These are phyloP conservation scores for Danionella cerebrum DNA, from an alignment of 2,113 vertebrate species.

Conservation along the genomic window DNA sequence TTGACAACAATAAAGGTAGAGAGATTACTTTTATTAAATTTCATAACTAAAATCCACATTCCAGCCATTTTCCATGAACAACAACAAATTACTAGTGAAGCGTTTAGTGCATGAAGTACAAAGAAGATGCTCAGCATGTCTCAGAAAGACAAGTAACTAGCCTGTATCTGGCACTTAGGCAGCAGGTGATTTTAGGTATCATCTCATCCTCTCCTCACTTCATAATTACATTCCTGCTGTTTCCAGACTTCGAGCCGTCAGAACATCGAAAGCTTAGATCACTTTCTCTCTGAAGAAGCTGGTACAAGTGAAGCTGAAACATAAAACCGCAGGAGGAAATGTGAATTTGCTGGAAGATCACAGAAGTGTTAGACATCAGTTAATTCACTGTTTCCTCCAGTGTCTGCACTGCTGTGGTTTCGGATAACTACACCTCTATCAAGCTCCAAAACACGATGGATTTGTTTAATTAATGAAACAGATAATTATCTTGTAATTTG, in stretches of 20 bases:
- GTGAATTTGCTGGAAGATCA: background rate
- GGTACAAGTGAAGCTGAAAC: background rate
- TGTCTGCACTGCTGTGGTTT: background rate
- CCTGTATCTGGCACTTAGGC: background rate
- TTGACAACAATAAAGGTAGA: no score
- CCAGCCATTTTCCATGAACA: background rate
- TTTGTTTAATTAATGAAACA: background rate
- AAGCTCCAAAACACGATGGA: background rate
- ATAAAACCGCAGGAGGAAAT: background rate
- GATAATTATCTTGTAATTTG: background rate
- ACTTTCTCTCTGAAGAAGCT: background rate
- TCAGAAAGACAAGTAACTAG: background rate
- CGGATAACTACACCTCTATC: background rate
- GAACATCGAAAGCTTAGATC: background rate
- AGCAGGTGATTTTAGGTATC: constrained; percentile 17
- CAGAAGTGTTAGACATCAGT: background rate
- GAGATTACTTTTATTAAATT: no score
- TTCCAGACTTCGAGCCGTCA: background rate
- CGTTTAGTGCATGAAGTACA: background rate
- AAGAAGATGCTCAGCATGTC: background rate
- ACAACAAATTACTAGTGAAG: background rate
- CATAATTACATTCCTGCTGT: background rate
- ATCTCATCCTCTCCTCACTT: background rate
- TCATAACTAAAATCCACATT: no score
- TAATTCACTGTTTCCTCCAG: background rate